Base-by-base conservation (phyloP, 2,797 vertebrate genomes). In the Hemitrygon akajei region DNA sequence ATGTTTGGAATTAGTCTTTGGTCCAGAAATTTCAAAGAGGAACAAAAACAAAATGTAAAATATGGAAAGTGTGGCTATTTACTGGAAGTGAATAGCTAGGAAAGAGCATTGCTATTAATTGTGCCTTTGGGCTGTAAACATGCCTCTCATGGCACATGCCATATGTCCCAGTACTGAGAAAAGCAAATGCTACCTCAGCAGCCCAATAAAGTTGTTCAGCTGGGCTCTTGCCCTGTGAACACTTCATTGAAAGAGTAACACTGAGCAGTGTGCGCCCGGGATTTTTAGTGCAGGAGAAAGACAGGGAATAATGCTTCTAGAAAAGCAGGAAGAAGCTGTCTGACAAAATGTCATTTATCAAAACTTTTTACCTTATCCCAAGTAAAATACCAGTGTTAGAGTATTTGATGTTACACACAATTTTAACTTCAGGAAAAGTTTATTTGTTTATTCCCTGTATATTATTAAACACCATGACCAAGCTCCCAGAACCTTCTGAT, bases 91-190 rank as follows among this genome's bases (percentile, higher is more conserved):
- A 91, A 69, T 69, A 69, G 63, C 63, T 76, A n/a, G 79, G 79
- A 93, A 91, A 93, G 94, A 94, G 94, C 94, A 94, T 69, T 93
- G n/a, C 91, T 93, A 94, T 80, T 76, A 37, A 94, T 25, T 1
- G 92, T 95, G 95, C 94, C 95, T 94, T 94, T 94, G 96, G 96
- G 96, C 95, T 79, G 96, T 95, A 95, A 95, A 87, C 93, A 95
- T 86, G 95, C 95, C 96, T 96, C 95, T 95, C 95, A 96, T 96
- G 96, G 96, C 96, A 97, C 97, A 97, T 97, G 96, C 97, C 97
- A 97, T 97, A 97, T 97, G 97, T 95, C 97, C 95, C 94, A 66
- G 93, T 94, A 96, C 96, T 95, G 95, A 94, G 95, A 96, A 95
- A 95, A 96, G 96, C 97, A 97, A 97, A 96, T 93, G 94, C 94